These are phyloP conservation scores for Reticulitermes lucifugus DNA, from an alignment of 2,888 invertebrate genomes.

Conservation along the genomic window DNA sequence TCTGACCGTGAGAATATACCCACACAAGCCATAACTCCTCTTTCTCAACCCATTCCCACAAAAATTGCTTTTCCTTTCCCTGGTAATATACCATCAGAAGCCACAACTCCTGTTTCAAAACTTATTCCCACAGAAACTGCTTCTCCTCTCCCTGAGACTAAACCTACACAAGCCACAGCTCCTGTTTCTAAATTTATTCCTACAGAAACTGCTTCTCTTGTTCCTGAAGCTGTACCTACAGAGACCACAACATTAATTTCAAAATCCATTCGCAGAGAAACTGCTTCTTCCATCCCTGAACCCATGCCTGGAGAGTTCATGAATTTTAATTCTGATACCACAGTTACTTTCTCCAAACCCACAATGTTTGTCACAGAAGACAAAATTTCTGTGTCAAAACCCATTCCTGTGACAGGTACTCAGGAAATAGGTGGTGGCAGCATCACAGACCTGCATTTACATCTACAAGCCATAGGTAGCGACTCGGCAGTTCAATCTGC, in stretches of 20 bases:
- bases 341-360: too few relatives aligned
- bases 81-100: background rate
- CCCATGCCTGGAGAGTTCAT: background rate
- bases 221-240: background rate
- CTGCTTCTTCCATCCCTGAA: background rate
- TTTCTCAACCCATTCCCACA: background rate
- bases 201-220: background rate
- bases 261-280: background rate
- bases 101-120: too few relatives aligned
- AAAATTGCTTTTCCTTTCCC: background rate
- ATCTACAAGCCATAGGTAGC: background rate
- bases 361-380: too few relatives aligned
- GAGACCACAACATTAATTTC: background rate
- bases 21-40: too few relatives aligned
- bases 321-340: too few relatives aligned
- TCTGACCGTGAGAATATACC: too few relatives aligned
- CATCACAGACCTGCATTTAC: background rate
- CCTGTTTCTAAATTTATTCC: background rate
- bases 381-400: background rate
- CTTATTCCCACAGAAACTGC: background rate
- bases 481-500: background rate
- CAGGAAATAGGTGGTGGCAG: background rate
- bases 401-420: background rate
- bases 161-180: background rate
- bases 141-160: background rate